Evolutionary conservation across 2,797 vertebrate species (phyloP), one percentile per base, ranked within the genome.

Genomic region (Anisognathus igniventris): DNA sequence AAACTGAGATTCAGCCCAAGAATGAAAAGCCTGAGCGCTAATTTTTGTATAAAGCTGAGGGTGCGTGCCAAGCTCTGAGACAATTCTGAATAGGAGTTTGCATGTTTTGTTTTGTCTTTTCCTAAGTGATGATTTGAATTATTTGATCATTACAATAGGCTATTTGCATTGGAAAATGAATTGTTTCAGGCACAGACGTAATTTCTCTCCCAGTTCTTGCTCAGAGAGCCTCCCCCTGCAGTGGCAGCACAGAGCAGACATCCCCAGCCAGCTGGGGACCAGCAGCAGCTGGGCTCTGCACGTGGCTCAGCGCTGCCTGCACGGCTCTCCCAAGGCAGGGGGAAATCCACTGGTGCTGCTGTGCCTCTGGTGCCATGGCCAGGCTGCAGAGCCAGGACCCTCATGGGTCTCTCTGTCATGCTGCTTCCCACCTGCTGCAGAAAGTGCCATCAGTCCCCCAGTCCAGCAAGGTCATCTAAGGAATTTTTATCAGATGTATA

Each of bases 111-210:
- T 93, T 92, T 68, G 40, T 39, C 61, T 88, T 39, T 44, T 30
- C 54, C 75, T 45, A 83, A 78, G 87, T 0, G 18, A 80, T 20
- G 70, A 90, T 70, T 88, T 93, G 88, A 96, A 78, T 88, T 80
- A 90, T 54, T 74, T 83, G 72, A 45, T 75, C 67, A 30, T 86
- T 72, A 91, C 87, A 94, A 88, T 73, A 79, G 71, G 47, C 81
- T 84, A 8, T 92, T 93, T 90, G 65, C 79, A 33, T 40, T 78
- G 73, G 70, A 82, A 78, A 93, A 89, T 7, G 4, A 79, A 71
- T 85, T 62, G 84, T 95, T 94, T 82, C 28, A 73, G 67, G 53
- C 78, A 54, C 78, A 68, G 91, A 66, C 7, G 11, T 62, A 12
- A 27, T 91, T 74, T 33, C 47, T 90, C 44, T 86, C 62, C 31